Evolutionary conservation across 2,113 vertebrate species (phyloP).

Genomic region (Pseudopipra pipra): DNA sequence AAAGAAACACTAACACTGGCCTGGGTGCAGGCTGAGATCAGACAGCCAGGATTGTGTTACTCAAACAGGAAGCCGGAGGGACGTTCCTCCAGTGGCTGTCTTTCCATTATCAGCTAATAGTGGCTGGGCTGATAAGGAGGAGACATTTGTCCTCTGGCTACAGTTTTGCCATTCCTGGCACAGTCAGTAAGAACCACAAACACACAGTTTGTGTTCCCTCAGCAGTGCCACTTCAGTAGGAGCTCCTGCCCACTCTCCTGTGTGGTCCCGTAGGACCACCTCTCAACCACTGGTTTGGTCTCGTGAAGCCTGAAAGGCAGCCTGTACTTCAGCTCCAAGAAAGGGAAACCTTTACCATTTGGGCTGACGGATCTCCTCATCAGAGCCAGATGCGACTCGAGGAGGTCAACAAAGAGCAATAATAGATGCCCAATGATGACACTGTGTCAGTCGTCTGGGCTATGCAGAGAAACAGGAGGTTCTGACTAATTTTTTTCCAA

Average conservation of each 20-base stretch:
- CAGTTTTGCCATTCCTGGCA: not conserved
- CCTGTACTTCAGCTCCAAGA: not conserved
- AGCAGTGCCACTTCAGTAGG: not conserved
- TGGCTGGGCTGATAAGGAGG: not conserved
- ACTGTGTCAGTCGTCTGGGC: not conserved
- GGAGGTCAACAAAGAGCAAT: not conserved
- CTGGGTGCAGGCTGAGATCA: not conserved
- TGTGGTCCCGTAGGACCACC: not conserved
- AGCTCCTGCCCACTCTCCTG: not conserved
- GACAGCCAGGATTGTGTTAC: not conserved
- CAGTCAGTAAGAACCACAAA: not conserved
- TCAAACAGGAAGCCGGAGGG: slow-evolving; percentile 13
- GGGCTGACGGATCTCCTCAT: not conserved
- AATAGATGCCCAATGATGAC: not conserved
- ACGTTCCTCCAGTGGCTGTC: not conserved
- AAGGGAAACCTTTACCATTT: not conserved
- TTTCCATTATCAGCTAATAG: not conserved
- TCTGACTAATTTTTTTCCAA: not conserved
- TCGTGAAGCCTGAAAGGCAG: not conserved
- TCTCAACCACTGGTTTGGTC: not conserved
- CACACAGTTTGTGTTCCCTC: not conserved
- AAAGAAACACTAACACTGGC: not conserved
- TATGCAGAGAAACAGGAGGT: not conserved
- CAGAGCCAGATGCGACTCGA: not conserved
- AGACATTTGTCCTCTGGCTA: not conserved